Percentiles rank a stretch among this genome's conserved stretches.
These are phyloP conservation scores for Sylvilagus bachmani DNA, from an alignment of 2,113 vertebrate genomes.

Conservation along the genomic window DNA sequence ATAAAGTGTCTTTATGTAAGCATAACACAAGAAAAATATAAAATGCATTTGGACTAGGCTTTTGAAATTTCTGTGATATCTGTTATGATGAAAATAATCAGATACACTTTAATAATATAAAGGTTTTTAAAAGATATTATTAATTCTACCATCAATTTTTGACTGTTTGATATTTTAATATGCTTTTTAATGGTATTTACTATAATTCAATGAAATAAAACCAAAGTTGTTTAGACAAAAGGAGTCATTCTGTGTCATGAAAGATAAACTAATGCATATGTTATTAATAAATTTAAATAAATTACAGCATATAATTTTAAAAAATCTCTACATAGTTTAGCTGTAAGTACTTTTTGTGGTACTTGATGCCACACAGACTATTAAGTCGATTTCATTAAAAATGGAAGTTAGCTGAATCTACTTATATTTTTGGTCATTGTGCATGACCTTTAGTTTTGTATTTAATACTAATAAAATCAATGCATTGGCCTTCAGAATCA, in stretches of 20 bases:
- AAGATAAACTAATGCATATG: neutral
- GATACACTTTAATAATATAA: neutral
- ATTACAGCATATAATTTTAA: neutral
- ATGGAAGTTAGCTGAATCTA: neutral
- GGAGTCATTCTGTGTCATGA: neutral
- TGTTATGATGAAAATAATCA: constrained; percentile 47
- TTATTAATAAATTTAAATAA: constrained; percentile 25
- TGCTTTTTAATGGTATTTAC: constrained; percentile 15
- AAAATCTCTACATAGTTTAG: neutral
- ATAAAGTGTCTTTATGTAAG: neutral
- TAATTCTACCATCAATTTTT: neutral
- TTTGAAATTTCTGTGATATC: constrained; percentile 3
- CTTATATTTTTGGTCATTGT: neutral
- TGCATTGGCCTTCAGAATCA: neutral
- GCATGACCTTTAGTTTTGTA: neutral
- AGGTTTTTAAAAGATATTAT: constrained; percentile 24
- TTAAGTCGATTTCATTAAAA: constrained; percentile 15
- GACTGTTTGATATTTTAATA: neutral
- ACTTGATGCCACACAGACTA: neutral
- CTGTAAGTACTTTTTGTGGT: constrained; percentile 31
- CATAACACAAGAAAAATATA: neutral
- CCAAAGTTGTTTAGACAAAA: neutral
- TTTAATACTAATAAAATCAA: constrained; percentile 8
- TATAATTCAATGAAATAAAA: constrained; percentile 38
- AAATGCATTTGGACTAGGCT: neutral